A percentile compares a stretch with the other conserved stretches of the same genome.
phyloP scores from a whole-genome alignment of 2,797 vertebrate genomes.

The Enoplosus armatus region DNA sequence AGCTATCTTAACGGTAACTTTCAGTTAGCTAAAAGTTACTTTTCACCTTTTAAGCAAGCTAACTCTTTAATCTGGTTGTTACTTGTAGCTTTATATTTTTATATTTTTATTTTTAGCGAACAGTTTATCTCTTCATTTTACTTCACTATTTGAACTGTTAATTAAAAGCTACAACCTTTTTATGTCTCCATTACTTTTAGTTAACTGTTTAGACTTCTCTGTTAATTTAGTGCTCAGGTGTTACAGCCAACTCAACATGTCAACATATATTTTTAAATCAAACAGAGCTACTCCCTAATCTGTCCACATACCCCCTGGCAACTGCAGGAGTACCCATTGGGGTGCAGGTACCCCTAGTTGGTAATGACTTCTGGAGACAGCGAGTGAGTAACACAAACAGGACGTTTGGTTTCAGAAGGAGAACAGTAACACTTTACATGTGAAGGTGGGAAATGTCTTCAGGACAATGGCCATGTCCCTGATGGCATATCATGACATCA shows the following conservation, averaged over 20 bases:
- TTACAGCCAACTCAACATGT: not conserved
- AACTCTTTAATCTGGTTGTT: not conserved
- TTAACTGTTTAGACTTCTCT: too few species aligned
- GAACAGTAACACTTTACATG: slow-evolving; percentile 7
- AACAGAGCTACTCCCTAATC: not conserved
- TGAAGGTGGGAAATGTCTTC: slow-evolving; percentile 8
- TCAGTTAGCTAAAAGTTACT: not conserved
- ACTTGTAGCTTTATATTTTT: not conserved
- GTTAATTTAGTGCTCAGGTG: not conserved
- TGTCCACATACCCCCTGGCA: not conserved
- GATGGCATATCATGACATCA: slow-evolving; percentile 45
- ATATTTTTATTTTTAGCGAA: not conserved
- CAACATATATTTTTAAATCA: not conserved
- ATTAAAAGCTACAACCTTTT: too few species aligned
- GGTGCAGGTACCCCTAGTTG: not conserved
- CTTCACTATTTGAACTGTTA: too few species aligned
- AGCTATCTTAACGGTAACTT: not conserved
- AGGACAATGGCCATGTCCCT: slow-evolving; percentile 17
- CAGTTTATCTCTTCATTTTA: not conserved
- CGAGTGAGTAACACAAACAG: not conserved
- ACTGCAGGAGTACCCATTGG: not conserved
- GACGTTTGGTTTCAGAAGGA: not conserved
- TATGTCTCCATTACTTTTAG: too few species aligned
- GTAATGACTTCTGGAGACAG: not conserved
- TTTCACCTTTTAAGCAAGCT: not conserved